Conservation (phyloP, 2,797 vertebrate species). For the Pelochelys cantorii region DNA sequence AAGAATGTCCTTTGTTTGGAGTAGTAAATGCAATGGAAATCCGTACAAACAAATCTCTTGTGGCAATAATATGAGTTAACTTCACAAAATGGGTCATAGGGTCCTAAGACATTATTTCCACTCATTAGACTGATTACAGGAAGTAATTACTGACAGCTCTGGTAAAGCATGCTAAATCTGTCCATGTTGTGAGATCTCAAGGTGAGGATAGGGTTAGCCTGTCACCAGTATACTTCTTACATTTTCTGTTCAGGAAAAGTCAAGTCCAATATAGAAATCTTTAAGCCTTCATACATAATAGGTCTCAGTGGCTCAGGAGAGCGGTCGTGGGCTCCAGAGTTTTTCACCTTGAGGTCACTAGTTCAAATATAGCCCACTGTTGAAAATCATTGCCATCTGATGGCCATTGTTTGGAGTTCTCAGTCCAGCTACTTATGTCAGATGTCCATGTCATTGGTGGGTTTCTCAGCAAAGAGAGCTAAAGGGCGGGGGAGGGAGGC, state of each 20-base stretch:
- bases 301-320: rapidly evolving
- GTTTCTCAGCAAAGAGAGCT: background rate
- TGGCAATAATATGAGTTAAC: background rate
- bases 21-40: constrained; percentile 41
- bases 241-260: background rate
- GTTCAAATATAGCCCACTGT: background rate
- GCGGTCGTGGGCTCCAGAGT: background rate
- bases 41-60: constrained; percentile 53
- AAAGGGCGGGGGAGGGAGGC: background rate
- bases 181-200: background rate
- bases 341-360: background rate
- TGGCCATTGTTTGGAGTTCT: background rate
- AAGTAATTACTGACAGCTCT: background rate
- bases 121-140: background rate
- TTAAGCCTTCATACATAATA: background rate
- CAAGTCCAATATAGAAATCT: rapidly evolving
- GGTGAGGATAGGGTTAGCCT: background rate
- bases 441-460: background rate
- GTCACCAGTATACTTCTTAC: background rate
- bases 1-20: constrained; percentile 65
- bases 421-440: rapidly evolving
- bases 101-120: background rate
- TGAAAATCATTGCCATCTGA: background rate
- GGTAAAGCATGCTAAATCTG: background rate
- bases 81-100: constrained; percentile 14